Base-by-base conservation (phyloP, 2,888 invertebrate genomes). In the Ornithoptera alexandrae region DNA sequence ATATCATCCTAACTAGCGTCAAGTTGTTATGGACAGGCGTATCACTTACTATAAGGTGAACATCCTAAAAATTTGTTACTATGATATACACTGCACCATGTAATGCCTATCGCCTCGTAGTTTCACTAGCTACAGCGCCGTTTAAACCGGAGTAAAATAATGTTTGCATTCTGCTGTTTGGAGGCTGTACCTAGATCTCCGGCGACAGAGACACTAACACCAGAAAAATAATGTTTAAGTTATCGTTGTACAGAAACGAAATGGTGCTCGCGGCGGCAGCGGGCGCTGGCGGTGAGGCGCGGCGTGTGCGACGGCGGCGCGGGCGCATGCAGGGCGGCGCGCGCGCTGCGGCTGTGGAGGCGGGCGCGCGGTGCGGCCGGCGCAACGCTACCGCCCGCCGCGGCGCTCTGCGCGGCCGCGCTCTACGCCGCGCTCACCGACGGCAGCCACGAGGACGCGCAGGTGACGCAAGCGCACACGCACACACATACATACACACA, bases 321-420 rank as follows among this genome's bases (percentile, higher is more conserved):
- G 64, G 69, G 58, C n/a, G 59, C 62, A 10, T 69, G 62, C 61
- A 67, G 69, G 56, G 39, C 60, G 24, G 59, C 65, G 60, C 67
- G 77, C 18, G 56, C 72, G 61, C 72, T 78, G 70, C 70, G 65
- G 50, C 64, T 76, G 71, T 73, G 74, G 76, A 73, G 81, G 0
- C 79, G 84, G 36, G 81, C 80, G 7, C 77, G 80, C 7, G 73
- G 71, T 36, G 71, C 73, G 20, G 75, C 76, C 53, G 78, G 70
- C 0, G 74, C 69, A 18, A 74, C 76, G 0, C 62, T 69, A 71
- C 67, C 71, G 30, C 74, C 71, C 56, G 50, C 71, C 62, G 74
- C 76, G 50, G 58, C 71, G 15, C 75, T 66, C 5, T 73, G 30
- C 61, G 74, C 67, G 18, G 1, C 0, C 0, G 0, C 18, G 79